Evolutionary conservation across 2,113 vertebrate genomes (phyloP), one percentile per base, ranked within the genome.

Genomic region (Salminus brasiliensis): DNA sequence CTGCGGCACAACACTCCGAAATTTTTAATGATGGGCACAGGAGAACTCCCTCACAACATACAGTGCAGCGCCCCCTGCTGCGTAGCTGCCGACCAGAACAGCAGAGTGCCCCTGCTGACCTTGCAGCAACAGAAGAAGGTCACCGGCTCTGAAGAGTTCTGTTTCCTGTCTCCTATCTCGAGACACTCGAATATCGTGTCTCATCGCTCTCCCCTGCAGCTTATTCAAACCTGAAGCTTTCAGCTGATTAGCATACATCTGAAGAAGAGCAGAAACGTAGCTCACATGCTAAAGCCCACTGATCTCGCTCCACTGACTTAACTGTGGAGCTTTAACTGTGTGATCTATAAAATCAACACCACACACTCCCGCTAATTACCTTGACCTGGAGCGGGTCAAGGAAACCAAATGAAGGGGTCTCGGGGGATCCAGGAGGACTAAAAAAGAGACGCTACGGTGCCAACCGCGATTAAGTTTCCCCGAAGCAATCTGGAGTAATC

Each of bases 401-500:
- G 1, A 39, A 47, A 72, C 29, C 21, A 10, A 43, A 36, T 23
- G 23, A 66, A 36, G 12, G 21, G 62, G 69, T 23, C 41, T 34
- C 2, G 15, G 7, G 30, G 15, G 8, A 59, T 8, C 16, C 23
- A 53, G 5, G 43, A 11, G 25, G 43, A 2, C 43, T 13, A 21
- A 10, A 59, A 47, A 30, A 53, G n/a, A 65, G 60, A 71, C 10
- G n/a, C 41, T 8, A 15, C 55, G 13, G 49, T 0, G 43, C 12
- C 43, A 15, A 45, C 21, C 15, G 41, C 55, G 60, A 70, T 29
- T 4, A 71, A 43, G 29, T 57, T 39, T 65, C 34, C 49, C 63
- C 70, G 32, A 59, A 69, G 30, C 34, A 53, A 74, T 68, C 69
- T 70, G 25, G 12, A 66, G 69, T 39, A 23, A 23, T 57, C 32